These are phyloP conservation scores for Elgaria multicarinata DNA, from an alignment of 2,113 vertebrate species.

Conservation along the genomic window DNA sequence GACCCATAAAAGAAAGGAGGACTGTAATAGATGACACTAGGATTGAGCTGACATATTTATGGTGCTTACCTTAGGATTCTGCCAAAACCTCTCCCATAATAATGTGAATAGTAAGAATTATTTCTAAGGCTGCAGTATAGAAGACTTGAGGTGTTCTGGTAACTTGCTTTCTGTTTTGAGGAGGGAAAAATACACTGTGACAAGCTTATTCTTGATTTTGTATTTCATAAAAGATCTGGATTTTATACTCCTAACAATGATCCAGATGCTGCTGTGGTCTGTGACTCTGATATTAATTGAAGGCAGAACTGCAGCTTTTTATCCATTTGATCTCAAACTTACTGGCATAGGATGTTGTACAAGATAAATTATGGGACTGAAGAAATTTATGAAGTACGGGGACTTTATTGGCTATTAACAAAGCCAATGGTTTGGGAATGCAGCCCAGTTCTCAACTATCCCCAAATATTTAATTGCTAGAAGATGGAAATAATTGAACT, in stretches of 20 bases:
- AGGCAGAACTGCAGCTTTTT: background rate
- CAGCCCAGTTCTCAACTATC: background rate
- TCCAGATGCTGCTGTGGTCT: background rate
- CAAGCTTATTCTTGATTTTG: background rate
- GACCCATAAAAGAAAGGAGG: background rate
- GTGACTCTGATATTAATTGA: background rate
- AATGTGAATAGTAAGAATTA: background rate
- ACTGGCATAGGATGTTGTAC: background rate
- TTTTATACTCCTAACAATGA: background rate
- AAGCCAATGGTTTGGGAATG: background rate
- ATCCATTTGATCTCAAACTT: background rate
- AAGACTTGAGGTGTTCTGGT: background rate
- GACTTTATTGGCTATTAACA: background rate
- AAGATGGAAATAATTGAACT: too few relatives aligned
- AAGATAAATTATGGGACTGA: background rate
- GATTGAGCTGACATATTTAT: conserved; percentile 1
- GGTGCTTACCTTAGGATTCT: background rate
- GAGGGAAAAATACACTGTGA: background rate
- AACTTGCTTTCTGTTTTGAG: background rate
- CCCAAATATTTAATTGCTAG: background rate
- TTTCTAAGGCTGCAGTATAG: background rate
- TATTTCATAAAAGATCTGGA: background rate
- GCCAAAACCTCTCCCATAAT: background rate
- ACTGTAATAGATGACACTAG: background rate
- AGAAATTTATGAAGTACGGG: background rate